Base-by-base conservation (phyloP, 2,888 invertebrate species). In the Drosophila putrida region DNA sequence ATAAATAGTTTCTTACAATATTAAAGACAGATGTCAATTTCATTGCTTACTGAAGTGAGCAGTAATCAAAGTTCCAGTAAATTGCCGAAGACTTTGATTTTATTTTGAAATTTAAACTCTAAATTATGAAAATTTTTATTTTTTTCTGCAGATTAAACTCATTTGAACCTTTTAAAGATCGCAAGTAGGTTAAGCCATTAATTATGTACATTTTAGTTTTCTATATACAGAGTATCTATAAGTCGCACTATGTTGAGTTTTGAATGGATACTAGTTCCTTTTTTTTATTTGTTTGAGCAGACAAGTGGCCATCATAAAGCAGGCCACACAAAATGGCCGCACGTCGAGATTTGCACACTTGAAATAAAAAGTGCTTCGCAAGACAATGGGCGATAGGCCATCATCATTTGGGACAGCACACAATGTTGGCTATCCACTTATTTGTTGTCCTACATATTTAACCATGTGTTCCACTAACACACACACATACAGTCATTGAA, bases 321-420 rank as follows among this genome's bases (percentile, higher is more conserved):
- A 49, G 66, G 58, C 53, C 66, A 54, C 66, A 74, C 44, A 73
- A 80, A 82, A 82, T 78, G 82, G 80, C 75, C 75, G 74, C 65
- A 78, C 58, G 73, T 81, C 64, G 75, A 82, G 82, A 80, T 84
- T 82, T 83, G 51, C 59, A 74, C 83, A 83, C 74, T 54, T 60
- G n/a, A 41, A 47, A 46, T 55, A 61, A 69, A 61, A 49, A 53
- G 49, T 64, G 72, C 47, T 63, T 49, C 38, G 53, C 53, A 76
- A 82, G 83, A 82, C 82, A 85, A 82, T 78, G 65, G 65, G 67
- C 70, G 80, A 78, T 82, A 65, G 85, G 72, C 75, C 75, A 80
- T 82, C 82, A 78, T 67, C 75, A 80, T 75, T 75, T 75, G 75
- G 64, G 61, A 62, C 77, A 76, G 57, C 69, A 49, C 54, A 54